Evolutionary conservation across 2,797 vertebrate species (phyloP).

Genomic region (Enteromius paludinosus): DNA sequence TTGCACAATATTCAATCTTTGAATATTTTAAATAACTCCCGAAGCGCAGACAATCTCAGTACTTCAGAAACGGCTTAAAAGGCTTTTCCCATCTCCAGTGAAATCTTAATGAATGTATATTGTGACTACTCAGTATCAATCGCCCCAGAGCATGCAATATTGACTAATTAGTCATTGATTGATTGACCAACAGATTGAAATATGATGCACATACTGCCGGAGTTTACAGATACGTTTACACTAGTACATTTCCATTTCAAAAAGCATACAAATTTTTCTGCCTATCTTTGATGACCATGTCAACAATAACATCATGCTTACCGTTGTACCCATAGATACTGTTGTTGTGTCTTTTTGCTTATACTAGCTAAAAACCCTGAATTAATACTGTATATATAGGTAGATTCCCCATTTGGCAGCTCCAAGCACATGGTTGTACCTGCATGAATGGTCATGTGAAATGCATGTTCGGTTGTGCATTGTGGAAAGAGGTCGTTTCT

Average conservation of each 20-base stretch:
- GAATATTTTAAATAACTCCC: too few relatives aligned
- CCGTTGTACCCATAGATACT: too few relatives aligned
- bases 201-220: not conserved
- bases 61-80: not conserved
- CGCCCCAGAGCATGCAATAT: not conserved
- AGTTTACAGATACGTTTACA: too few relatives aligned
- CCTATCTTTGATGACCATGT: too few relatives aligned
- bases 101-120: not conserved
- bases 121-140: not conserved
- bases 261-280: too few relatives aligned
- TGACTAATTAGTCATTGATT: not conserved
- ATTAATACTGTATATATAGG: not conserved
- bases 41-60: not conserved
- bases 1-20: not conserved
- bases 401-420: too few relatives aligned
- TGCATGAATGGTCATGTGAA: too few relatives aligned
- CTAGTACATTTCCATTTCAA: too few relatives aligned
- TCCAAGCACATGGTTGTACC: too few relatives aligned
- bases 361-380: not conserved
- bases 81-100: not conserved
- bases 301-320: too few relatives aligned
- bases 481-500: too few relatives aligned
- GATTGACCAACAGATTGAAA: not conserved
- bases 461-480: too few relatives aligned
- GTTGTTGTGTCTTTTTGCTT: not conserved